These are phyloP conservation scores for Aphis gossypii DNA, from an alignment of 1,140 invertebrate species.

Conservation along the genomic window DNA sequence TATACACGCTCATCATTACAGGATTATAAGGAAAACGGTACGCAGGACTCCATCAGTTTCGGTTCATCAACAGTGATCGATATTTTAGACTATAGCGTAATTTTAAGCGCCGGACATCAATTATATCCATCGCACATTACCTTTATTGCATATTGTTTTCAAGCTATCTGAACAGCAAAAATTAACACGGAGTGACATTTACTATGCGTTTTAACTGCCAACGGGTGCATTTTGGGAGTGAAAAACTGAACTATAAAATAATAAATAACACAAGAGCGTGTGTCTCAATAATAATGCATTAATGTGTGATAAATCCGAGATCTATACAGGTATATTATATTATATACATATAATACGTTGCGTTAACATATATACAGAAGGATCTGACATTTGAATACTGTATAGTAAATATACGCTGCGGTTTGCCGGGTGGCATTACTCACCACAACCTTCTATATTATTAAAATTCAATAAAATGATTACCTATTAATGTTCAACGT, in stretches of 20 bases:
- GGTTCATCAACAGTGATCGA: background rate
- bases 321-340: background rate
- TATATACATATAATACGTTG: background rate
- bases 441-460: conserved; percentile 24
- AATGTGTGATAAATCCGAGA: background rate
- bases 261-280: background rate
- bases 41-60: background rate
- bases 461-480: conserved; percentile 8
- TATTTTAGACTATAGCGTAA: background rate
- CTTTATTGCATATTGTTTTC: background rate
- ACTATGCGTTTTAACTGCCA: too few species aligned
- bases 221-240: background rate
- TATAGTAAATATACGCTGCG: background rate
- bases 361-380: background rate
- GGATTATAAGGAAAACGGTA: background rate
- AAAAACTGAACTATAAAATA: background rate
- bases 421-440: background rate
- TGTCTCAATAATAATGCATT: background rate
- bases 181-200: background rate
- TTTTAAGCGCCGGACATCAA: background rate
- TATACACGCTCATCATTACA: background rate
- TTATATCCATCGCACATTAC: background rate
- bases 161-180: background rate
- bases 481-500: background rate
- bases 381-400: background rate